Conservation (phyloP, 2,888 invertebrate species). For the Atrina japonica region DNA sequence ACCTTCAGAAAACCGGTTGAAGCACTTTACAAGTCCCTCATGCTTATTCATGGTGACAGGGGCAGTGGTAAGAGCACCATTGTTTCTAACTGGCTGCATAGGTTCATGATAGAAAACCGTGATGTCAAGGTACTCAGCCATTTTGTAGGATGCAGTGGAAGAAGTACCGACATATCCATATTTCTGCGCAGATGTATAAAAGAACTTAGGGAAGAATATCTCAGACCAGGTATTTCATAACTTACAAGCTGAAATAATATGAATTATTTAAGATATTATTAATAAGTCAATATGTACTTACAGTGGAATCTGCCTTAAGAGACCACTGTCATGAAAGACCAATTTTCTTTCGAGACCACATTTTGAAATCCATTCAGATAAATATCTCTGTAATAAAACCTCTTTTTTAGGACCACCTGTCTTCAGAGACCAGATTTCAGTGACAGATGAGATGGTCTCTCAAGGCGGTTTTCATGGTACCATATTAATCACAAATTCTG, state of each 20-base stretch:
- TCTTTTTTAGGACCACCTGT: too few species aligned
- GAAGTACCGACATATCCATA: slow-evolving; percentile 66
- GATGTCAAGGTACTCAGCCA: slow-evolving; percentile 70
- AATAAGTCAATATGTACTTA: not conserved
- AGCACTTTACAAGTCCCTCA: slow-evolving; percentile 59
- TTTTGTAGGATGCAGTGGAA: slow-evolving; percentile 69
- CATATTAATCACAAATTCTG: too few species aligned
- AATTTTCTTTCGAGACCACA: too few species aligned
- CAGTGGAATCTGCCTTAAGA: not conserved
- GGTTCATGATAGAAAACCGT: slow-evolving; percentile 62
- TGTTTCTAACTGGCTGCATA: slow-evolving; percentile 74
- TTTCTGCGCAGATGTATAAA: slow-evolving; percentile 65
- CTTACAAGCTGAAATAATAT: not conserved
- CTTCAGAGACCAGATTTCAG: too few species aligned
- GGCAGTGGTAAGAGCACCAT: slow-evolving; percentile 77
- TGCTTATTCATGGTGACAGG: slow-evolving; percentile 72
- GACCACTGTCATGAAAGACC: too few species aligned
- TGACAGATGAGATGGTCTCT: too few species aligned
- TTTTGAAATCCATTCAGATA: too few species aligned
- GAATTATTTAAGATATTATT: not conserved
- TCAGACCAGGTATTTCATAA: slow-evolving; percentile 13
- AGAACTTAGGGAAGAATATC: slow-evolving; percentile 55
- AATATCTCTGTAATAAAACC: too few species aligned
- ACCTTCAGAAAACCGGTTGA: slow-evolving; percentile 47
- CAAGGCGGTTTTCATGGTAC: too few species aligned